phyloP scores from a whole-genome alignment of 35 echinoderm and acorn worm genomes.

The Heliocidaris tuberculata region DNA sequence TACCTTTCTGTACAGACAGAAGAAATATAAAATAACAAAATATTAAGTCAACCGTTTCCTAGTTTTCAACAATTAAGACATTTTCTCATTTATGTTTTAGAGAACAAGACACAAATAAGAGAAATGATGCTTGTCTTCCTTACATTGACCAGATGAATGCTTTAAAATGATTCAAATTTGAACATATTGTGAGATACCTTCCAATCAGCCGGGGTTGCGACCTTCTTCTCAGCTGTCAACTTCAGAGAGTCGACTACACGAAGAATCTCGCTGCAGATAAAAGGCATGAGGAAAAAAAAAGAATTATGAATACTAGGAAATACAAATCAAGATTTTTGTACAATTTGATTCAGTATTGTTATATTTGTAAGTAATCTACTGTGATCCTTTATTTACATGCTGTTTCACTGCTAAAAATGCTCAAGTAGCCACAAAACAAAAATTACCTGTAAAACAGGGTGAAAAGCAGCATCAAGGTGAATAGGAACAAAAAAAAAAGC shows the following conservation, averaged over 20 bases:
- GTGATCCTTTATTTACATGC: too few relatives aligned
- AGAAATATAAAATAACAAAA: background rate
- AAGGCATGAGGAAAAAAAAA: slow-evolving; percentile 17
- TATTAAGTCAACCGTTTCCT: background rate
- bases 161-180: background rate
- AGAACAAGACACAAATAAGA: background rate
- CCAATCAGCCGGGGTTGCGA: slow-evolving; percentile 94
- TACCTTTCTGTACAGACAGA: background rate
- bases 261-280: slow-evolving; percentile 77
- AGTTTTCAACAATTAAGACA: too few relatives aligned
- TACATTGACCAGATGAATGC: background rate
- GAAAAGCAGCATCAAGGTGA: too few relatives aligned
- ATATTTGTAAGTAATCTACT: too few relatives aligned
- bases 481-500: too few relatives aligned
- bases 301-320: background rate
- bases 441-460: too few relatives aligned
- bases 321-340: too few relatives aligned
- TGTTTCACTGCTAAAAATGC: too few relatives aligned
- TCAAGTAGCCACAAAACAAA: too few relatives aligned
- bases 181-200: slow-evolving; percentile 48
- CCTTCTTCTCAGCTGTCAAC: slow-evolving; percentile 93
- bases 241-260: slow-evolving; percentile 91
- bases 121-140: background rate
- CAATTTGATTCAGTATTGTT: too few relatives aligned
- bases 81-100: background rate